A percentile compares a stretch with the other conserved stretches of the same genome.
Conservation (phyloP, 2,888 invertebrate species). For the Elmis aenea region DNA sequence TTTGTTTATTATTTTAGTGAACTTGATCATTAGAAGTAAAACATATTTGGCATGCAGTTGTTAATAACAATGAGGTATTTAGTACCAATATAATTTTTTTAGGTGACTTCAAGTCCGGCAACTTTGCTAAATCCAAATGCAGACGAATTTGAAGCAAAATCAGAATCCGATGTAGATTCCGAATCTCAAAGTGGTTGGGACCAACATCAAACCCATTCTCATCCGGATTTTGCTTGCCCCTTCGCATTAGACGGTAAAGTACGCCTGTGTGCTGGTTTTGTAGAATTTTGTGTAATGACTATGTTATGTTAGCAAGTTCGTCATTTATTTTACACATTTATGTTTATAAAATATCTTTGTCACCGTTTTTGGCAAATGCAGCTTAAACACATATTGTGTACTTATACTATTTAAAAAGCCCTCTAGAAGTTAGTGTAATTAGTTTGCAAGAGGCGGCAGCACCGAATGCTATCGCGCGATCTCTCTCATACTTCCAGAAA, state of each 20-base stretch:
- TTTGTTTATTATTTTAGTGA: no score
- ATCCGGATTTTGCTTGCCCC: slow-evolving; percentile 28
- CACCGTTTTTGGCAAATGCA: no score
- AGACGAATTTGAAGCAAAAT: slow-evolving; percentile 42
- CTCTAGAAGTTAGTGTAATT: slow-evolving; percentile 16
- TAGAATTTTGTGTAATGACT: no score
- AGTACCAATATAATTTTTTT: no score
- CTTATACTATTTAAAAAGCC: slow-evolving; percentile 16
- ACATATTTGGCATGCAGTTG: no score
- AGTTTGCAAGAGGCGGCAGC: slow-evolving; percentile 32
- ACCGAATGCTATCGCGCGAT: slow-evolving; percentile 30
- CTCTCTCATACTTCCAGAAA: slow-evolving; percentile 48
- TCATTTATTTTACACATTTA: no score
- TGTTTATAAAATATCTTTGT: no score
- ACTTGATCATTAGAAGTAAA: no score
- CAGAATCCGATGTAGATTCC: slow-evolving; percentile 31
- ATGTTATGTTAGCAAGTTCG: no score
- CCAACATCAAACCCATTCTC: slow-evolving; percentile 14
- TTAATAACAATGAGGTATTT: no score
- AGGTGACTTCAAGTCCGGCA: slow-evolving; percentile 40
- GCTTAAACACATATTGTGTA: no score
- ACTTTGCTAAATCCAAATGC: slow-evolving; percentile 39
- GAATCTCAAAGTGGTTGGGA: slow-evolving; percentile 23
- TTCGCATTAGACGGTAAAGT: slow-evolving; percentile 34
- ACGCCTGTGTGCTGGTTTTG: no score